Percentiles rank a stretch among this genome's conserved stretches.
These are phyloP conservation scores for Planococcus citri DNA, from an alignment of 1,140 invertebrate genomes.

Conservation along the genomic window DNA sequence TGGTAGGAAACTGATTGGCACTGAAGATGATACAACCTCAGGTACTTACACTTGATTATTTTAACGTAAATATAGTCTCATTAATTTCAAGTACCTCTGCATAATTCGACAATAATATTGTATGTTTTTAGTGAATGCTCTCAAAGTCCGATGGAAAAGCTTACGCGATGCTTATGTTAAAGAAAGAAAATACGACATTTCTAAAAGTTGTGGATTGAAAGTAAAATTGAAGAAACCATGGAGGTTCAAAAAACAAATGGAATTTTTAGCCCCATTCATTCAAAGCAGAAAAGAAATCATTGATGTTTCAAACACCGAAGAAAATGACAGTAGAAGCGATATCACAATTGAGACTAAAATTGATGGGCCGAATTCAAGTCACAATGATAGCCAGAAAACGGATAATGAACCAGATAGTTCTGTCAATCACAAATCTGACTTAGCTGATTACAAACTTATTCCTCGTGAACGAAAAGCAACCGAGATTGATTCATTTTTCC, in stretches of 20 bases:
- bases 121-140: not conserved
- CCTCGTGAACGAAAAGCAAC: not conserved
- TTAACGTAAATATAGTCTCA: too few species aligned
- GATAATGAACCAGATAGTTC: not conserved
- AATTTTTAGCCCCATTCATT: constrained; percentile 9
- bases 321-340: not conserved
- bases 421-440: not conserved
- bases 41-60: not conserved
- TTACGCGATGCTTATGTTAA: not conserved
- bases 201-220: not conserved
- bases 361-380: not conserved
- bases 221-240: not conserved
- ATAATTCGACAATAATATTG: not conserved
- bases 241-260: constrained; percentile 11
- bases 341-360: not conserved
- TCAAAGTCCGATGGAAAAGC: constrained; percentile 9
- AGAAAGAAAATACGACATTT: not conserved
- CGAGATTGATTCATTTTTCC: constrained; percentile 4
- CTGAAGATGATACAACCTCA: not conserved
- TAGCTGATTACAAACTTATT: not conserved
- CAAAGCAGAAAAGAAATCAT: not conserved
- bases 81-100: too few species aligned
- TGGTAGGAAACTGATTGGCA: not conserved
- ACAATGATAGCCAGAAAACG: not conserved
- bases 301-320: not conserved